Base-by-base conservation (phyloP, 2,113 vertebrate genomes). In the Cnemophilus loriae region DNA sequence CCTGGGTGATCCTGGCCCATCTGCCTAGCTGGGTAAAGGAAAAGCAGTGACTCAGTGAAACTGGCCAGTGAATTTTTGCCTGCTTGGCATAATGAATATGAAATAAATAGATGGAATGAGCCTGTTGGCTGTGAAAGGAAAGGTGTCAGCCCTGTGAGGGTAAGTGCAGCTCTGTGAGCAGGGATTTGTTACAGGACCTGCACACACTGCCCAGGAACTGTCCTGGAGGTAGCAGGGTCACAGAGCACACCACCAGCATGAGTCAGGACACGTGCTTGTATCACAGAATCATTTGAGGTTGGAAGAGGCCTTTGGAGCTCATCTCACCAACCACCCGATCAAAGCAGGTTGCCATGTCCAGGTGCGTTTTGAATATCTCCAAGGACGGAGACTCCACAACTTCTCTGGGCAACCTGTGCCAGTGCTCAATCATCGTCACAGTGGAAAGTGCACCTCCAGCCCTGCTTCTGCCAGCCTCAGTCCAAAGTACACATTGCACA, bases 181-280 rank as follows among this genome's bases (percentile, higher is more conserved):
- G 47, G 16, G 15, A 41, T 28, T 16, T n/a, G 42, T 32, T 47
- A 21, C 53, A 44, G 13, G 26, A n/a, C 33, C 24, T 59, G 22
- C 47, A 76, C 65, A 46, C 23, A 8, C 2, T 53, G 46, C 10
- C 39, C 56, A 27, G n/a, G 30, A 53, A 3, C 26, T 65, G n/a
- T 53, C 28, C 73, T 84, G 42, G 20, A 20, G 22, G 24, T 3
- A 32, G 26, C 0, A 0, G 14, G 60, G 22, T 75, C 42, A 32
- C 47, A 70, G 52, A 46, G 32, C 73, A 64, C 14, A 1, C 19
- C 18, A 19, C n/a, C 18, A 21, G 33, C 44, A 59, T 28, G 7
- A 71, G 28, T 7, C 13, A 65, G 77, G 56, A 47, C 2, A 1
- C 0, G 1, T 33, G 12, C 27, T 63, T 1, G 0, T 53, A 42